Evolutionary conservation across 2,113 vertebrate species (phyloP).

Genomic region (Dermatemys mawii): DNA sequence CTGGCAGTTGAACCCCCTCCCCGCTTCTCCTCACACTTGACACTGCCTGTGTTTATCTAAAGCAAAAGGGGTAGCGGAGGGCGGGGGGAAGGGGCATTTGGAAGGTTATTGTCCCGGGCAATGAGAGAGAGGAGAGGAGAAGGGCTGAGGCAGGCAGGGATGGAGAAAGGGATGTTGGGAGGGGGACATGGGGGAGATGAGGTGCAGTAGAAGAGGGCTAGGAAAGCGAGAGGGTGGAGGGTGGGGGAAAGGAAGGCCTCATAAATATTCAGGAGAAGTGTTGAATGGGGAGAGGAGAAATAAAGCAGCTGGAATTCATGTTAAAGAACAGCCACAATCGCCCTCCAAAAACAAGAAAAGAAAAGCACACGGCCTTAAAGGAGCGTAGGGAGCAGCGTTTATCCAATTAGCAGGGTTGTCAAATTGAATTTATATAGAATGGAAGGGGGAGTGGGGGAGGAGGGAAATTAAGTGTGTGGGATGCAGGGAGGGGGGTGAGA

Average conservation of each 20-base stretch:
- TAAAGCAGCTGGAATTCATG: constrained; percentile 89
- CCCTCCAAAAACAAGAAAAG: constrained; percentile 85
- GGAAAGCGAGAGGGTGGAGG: not conserved
- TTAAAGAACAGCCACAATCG: constrained; percentile 82
- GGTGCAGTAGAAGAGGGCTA: not conserved
- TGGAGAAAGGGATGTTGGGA: not conserved
- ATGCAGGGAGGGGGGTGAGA: constrained; percentile 38
- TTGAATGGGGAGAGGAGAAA: constrained; percentile 82
- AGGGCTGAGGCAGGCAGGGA: constrained; percentile 10
- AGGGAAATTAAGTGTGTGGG: constrained; percentile 76
- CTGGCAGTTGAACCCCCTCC: constrained; percentile 90
- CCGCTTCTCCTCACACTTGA: constrained; percentile 93
- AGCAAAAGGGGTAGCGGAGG: constrained; percentile 70
- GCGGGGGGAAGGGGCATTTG: constrained; percentile 79
- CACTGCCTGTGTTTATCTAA: constrained; percentile 99
- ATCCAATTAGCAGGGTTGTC: constrained; percentile 99
- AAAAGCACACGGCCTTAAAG: constrained; percentile 86
- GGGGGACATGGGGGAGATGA: constrained; percentile 49
- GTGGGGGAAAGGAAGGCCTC: constrained; percentile 55
- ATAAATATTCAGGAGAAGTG: constrained; percentile 91
- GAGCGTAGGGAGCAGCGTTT: constrained; percentile 84
- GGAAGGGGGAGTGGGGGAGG: constrained; percentile 58
- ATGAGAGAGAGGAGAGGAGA: constrained; percentile 73
- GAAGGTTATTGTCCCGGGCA: constrained; percentile 82
- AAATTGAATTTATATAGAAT: constrained; percentile 95